Evolutionary conservation across 2,888 invertebrate genomes (phyloP), one percentile per base, ranked within the genome.

Genomic region (Apeira syringaria): DNA sequence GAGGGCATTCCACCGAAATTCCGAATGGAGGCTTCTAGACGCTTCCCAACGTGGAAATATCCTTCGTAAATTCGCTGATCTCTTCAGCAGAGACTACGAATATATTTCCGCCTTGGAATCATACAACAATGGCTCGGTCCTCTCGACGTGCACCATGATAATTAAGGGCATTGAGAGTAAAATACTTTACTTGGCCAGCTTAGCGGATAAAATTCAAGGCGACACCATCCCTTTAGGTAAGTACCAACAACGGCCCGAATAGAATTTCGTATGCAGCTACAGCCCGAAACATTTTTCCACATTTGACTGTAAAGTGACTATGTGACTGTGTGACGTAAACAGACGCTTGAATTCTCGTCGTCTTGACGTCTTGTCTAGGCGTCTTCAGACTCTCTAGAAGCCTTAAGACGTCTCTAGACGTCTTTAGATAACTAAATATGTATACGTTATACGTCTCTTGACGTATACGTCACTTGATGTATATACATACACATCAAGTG

Each of bases 91-190:
- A 28, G 95, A 97, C 75, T 80, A 86, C 1, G 84, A 87, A 1
- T 96, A 96, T 61, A 69, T 97, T 24, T 94, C 94, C 25, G 95
- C 95, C 59, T 87, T 99, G 66, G 98, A 98, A 87, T 96, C 98
- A 0, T 75, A 96, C 45, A 97, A 99, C 75, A 98, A 97, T 82
- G 98, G 98, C 8, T 97, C 96, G 79, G 20, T 37, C 2, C 15
- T 36, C 3, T 2, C 8, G 1, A 8, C 8, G 15, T 8, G 18
- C 3, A 8, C 25, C 6, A 17, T 8, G 13, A 15, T 43, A 5
- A n/a, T 41, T 4, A 29, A 0, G 70, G 80, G 0, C 61, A 74
- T 47, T 69, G 89, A 37, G 68, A 91, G 37, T 79, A 83, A 32
- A 80, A 68, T 95, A 2, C 92, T 96, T 12, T 98, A 97, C 66